Evolutionary conservation across 2,797 vertebrate genomes (phyloP).

Genomic region (Sciurus carolinensis): DNA sequence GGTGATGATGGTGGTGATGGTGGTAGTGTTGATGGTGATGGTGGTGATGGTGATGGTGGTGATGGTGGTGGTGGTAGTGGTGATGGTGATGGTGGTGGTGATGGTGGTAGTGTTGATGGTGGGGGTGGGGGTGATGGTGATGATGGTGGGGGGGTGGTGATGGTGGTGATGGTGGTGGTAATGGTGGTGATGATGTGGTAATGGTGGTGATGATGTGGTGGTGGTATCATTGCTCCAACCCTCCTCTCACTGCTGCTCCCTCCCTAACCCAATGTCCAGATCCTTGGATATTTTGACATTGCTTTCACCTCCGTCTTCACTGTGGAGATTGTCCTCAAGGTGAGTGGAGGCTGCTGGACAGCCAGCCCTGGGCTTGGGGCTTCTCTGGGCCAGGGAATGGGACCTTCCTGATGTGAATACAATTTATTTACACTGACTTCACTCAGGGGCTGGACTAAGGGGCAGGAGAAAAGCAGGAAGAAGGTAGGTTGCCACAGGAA

Average conservation of each 20-base stretch:
- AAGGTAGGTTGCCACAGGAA: fast-evolving
- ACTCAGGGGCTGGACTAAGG: fast-evolving
- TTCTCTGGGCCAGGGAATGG: neutral
- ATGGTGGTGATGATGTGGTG: fast-evolving
- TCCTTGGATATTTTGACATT: slow-evolving; percentile 96
- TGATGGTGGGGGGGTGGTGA: neutral
- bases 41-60: neutral
- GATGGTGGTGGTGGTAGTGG: fast-evolving
- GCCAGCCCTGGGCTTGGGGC: fast-evolving
- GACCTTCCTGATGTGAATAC: neutral
- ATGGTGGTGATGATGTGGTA: no score
- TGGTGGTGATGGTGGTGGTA: no score
- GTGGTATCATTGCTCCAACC: neutral
- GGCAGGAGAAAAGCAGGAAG: fast-evolving
- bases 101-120: fast-evolving
- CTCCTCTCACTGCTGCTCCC: neutral
- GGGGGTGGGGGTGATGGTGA: fast-evolving
- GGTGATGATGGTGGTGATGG: fast-evolving
- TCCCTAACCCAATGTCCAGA: slow-evolving; percentile 87
- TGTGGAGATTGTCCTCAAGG: slow-evolving; percentile 98
- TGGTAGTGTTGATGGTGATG: fast-evolving
- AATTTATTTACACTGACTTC: fast-evolving
- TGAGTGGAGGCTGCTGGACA: slow-evolving; percentile 81
- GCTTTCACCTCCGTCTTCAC: slow-evolving; percentile 98
- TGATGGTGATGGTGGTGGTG: neutral